phyloP scores from a whole-genome alignment of 1,140 invertebrate genomes.

The Drepana arcuata region DNA sequence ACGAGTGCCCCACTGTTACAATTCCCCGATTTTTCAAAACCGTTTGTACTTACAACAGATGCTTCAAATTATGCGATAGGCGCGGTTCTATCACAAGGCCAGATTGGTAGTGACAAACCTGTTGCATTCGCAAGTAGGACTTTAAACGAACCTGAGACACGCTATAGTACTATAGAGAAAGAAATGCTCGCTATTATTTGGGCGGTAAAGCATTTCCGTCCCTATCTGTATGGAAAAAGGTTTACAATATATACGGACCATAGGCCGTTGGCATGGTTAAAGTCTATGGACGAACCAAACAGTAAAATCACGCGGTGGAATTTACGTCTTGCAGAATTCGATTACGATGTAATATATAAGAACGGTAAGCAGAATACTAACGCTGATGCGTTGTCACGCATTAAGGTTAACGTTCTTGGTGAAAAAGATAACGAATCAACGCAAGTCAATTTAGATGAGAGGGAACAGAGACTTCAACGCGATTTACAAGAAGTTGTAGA shows the following conservation, averaged over 20 bases:
- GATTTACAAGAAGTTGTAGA: too few species aligned
- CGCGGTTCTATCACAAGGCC: constrained; percentile 16
- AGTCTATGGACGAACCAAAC: constrained; percentile 35
- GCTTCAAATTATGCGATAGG: constrained; percentile 16
- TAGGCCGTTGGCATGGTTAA: constrained; percentile 38
- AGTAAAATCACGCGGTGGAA: constrained; percentile 29
- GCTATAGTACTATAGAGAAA: constrained; percentile 16
- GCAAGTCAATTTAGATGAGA: constrained; percentile 5
- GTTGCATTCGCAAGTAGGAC: constrained; percentile 19
- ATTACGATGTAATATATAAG: constrained; percentile 54
- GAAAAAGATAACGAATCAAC: constrained; percentile 2
- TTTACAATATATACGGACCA: constrained; percentile 15
- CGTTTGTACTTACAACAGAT: constrained; percentile 20
- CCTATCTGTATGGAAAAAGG: constrained; percentile 12
- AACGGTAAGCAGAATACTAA: constrained; percentile 36
- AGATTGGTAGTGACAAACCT: constrained; percentile 14
- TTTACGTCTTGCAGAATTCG: constrained; percentile 23
- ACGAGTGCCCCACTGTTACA: constrained; percentile 18
- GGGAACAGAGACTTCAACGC: background rate
- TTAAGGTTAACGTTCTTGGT: constrained; percentile 12
- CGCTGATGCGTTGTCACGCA: constrained; percentile 29
- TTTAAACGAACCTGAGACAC: constrained; percentile 10
- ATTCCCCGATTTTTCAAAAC: constrained; percentile 18
- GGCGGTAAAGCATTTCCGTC: constrained; percentile 15
- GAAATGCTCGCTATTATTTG: constrained; percentile 16